phyloP scores from a whole-genome alignment of 2,113 vertebrate genomes.

The Agapornis roseicollis region DNA sequence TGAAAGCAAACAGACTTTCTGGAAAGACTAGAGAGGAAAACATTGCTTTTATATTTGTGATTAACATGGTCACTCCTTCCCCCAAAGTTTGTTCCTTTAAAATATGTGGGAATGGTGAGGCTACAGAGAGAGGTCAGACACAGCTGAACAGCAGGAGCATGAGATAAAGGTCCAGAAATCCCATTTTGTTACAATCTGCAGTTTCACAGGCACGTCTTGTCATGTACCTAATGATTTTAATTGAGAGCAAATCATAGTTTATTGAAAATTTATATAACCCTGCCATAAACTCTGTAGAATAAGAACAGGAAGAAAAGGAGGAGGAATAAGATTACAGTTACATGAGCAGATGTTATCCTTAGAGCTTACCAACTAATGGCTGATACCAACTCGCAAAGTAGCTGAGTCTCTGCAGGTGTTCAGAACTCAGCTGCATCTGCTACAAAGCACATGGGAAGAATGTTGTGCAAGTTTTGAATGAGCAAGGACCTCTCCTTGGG shows the following conservation, averaged over 20 bases:
- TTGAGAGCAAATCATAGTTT: neutral
- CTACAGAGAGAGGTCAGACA: neutral
- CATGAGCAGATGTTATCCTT: neutral
- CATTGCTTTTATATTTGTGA: neutral
- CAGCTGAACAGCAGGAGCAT: neutral
- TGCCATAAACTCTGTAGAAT: neutral
- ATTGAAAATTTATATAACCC: neutral
- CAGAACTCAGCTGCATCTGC: neutral
- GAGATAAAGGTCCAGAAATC: neutral
- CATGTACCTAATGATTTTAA: neutral
- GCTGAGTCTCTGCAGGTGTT: neutral
- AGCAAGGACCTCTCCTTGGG: neutral
- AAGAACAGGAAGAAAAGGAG: neutral
- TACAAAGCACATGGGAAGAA: neutral
- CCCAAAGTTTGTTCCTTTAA: neutral
- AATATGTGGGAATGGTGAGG: neutral
- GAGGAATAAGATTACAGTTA: neutral
- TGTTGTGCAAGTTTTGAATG: neutral
- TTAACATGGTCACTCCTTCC: neutral
- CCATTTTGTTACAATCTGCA: neutral
- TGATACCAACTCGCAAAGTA: neutral
- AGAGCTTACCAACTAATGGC: neutral
- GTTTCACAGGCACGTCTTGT: neutral
- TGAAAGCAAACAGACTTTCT: neutral
- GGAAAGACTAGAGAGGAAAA: neutral